Evolutionary conservation across 2,888 invertebrate genomes (phyloP).

Genomic region (Stenichneumon culpator): DNA sequence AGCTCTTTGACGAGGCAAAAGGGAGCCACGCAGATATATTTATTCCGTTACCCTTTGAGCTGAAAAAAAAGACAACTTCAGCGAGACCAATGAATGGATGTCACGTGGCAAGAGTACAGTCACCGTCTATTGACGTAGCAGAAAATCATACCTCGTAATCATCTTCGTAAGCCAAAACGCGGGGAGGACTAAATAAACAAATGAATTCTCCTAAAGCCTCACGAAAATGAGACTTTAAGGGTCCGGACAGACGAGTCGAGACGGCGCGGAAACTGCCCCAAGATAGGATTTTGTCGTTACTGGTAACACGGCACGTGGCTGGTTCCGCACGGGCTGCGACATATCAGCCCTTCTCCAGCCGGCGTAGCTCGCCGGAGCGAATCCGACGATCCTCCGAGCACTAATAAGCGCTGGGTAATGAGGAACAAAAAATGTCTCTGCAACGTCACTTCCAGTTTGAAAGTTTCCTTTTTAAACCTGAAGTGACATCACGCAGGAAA

Average conservation of each 20-base stretch:
- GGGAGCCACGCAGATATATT: constrained; percentile 29
- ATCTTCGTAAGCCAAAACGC: background rate
- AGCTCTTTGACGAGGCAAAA: constrained; percentile 49
- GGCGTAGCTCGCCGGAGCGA: too few relatives aligned
- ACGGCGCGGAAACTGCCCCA: background rate
- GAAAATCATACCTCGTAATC: background rate
- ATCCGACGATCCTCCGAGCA: too few relatives aligned
- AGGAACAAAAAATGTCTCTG: too few relatives aligned
- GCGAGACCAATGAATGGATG: background rate
- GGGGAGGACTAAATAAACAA: background rate
- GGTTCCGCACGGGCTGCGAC: too few relatives aligned
- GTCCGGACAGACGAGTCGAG: constrained; percentile 13
- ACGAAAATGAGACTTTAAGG: background rate
- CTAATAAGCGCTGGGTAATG: too few relatives aligned
- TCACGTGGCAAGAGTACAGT: background rate
- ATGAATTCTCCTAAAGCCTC: background rate
- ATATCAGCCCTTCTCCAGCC: too few relatives aligned
- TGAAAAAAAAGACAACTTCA: background rate
- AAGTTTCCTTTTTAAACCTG: too few relatives aligned
- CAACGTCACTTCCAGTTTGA: too few relatives aligned
- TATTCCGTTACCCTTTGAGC: background rate
- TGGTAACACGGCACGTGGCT: too few relatives aligned
- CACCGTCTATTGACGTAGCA: background rate
- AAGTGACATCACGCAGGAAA: too few relatives aligned
- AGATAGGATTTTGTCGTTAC: too few relatives aligned